Evolutionary conservation across 2,888 invertebrate species (phyloP).

Genomic region (Pyralis farinalis): DNA sequence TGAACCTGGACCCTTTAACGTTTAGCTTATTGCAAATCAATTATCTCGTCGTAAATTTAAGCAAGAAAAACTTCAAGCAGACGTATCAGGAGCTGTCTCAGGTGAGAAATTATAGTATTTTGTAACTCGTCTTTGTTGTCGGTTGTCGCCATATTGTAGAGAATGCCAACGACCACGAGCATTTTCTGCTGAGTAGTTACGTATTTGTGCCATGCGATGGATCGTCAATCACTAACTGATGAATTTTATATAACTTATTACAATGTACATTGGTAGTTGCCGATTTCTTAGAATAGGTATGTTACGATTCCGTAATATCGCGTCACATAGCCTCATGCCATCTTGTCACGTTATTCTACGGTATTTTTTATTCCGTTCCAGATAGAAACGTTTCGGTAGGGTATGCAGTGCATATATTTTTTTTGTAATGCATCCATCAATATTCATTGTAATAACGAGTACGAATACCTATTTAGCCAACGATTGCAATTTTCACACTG

Average conservation of each 20-base stretch:
- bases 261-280: too few relatives aligned
- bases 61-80: constrained; percentile 96
- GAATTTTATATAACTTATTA: too few relatives aligned
- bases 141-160: constrained; percentile 73
- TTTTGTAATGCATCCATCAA: too few relatives aligned
- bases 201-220: constrained; percentile 6
- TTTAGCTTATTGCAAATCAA: constrained; percentile 99
- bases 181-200: constrained; percentile 10
- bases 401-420: too few relatives aligned
- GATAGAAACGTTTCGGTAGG: too few relatives aligned
- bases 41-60: constrained; percentile 97
- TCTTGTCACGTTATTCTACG: not conserved
- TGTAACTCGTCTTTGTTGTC: constrained; percentile 57
- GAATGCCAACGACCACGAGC: constrained; percentile 41
- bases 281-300: too few relatives aligned
- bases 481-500: too few relatives aligned
- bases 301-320: not conserved
- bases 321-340: not conserved
- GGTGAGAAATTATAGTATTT: constrained; percentile 82
- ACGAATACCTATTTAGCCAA: too few relatives aligned
- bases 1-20: constrained; percentile 99
- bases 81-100: constrained; percentile 93
- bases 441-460: too few relatives aligned
- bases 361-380: too few relatives aligned
- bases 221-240: constrained; percentile 7